Conservation (phyloP, 2,888 invertebrate species). For the Villa cingulata region DNA sequence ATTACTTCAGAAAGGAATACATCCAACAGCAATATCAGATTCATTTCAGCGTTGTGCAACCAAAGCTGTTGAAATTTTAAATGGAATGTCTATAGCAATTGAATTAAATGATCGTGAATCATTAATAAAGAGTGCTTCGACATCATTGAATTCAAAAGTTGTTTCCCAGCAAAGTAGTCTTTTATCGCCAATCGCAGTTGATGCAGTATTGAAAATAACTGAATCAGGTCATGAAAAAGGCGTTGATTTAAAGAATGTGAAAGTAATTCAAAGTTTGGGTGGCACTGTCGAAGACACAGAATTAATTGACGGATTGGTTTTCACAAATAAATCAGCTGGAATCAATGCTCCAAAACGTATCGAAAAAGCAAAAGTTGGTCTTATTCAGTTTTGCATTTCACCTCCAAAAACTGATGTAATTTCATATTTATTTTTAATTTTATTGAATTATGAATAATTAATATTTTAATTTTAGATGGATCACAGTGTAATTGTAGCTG, state of each 20-base stretch:
- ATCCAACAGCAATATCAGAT: conserved; percentile 95
- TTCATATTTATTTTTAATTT: conserved; percentile 13
- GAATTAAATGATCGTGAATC: conserved; percentile 76
- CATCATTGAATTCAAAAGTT: conserved; percentile 96
- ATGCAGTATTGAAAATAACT: conserved; percentile 71
- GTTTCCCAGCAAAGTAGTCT: conserved; percentile 95
- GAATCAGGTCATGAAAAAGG: conserved; percentile 49
- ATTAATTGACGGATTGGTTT: conserved; percentile 87
- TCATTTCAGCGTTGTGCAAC: conserved; percentile 65
- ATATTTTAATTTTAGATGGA: conserved; percentile 56
- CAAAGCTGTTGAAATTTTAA: conserved; percentile 49
- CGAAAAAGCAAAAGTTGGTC: conserved; percentile 95
- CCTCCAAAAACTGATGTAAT: conserved; percentile 96
- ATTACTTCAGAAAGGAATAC: conserved; percentile 83
- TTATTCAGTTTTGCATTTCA: conserved; percentile 99
- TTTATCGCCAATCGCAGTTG: conserved; percentile 92
- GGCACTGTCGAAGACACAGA: conserved; percentile 97
- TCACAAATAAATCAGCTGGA: conserved; percentile 78
- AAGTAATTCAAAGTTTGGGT: conserved; percentile 91
- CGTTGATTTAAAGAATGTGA: conserved; percentile 89
- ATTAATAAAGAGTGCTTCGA: conserved; percentile 88
- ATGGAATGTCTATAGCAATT: conserved; percentile 71
- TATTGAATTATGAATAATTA: not conserved
- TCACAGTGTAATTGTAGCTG: conserved; percentile 88
- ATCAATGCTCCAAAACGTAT: conserved; percentile 84